Percentiles rank a stretch among this genome's conserved stretches.
These are phyloP conservation scores for Hapalemur alaotrensis DNA, from an alignment of 2,797 vertebrate species.

Conservation along the genomic window DNA sequence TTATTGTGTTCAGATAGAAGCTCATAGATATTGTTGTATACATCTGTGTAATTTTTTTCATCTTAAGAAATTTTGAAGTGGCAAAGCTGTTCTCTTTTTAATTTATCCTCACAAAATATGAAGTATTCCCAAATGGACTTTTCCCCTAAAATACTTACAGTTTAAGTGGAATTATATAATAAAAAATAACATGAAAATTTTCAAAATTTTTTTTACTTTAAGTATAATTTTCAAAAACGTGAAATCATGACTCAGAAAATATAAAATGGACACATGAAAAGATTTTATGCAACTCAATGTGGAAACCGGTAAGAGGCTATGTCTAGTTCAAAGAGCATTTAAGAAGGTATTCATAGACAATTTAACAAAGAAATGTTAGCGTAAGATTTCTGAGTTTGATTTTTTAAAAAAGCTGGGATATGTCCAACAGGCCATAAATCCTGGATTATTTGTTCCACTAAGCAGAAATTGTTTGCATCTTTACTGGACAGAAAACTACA, in stretches of 20 bases:
- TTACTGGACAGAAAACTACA: not conserved
- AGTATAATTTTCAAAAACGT: not conserved
- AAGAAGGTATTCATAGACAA: not conserved
- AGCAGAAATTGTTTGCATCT: not conserved
- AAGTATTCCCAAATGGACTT: not conserved
- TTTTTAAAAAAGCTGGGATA: not conserved
- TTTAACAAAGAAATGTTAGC: conserved; percentile 34
- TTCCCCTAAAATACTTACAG: not conserved
- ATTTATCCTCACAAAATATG: not conserved
- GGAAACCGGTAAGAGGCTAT: not conserved
- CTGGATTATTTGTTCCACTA: not conserved
- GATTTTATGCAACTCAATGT: conserved; percentile 26
- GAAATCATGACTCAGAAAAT: not conserved
- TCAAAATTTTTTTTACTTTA: not conserved
- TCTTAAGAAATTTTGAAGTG: not conserved
- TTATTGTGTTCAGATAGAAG: not conserved
- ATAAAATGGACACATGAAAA: not conserved
- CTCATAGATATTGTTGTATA: not conserved
- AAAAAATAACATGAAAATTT: not conserved
- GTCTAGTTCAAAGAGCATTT: not conserved
- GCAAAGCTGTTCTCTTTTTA: conserved; percentile 11
- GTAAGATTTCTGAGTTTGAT: not conserved
- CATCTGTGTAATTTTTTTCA: not conserved
- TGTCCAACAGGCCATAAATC: not conserved
- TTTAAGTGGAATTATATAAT: conserved; percentile 14